phyloP scores from a whole-genome alignment of 2,888 invertebrate genomes.

The Linnaemya vulpina region DNA sequence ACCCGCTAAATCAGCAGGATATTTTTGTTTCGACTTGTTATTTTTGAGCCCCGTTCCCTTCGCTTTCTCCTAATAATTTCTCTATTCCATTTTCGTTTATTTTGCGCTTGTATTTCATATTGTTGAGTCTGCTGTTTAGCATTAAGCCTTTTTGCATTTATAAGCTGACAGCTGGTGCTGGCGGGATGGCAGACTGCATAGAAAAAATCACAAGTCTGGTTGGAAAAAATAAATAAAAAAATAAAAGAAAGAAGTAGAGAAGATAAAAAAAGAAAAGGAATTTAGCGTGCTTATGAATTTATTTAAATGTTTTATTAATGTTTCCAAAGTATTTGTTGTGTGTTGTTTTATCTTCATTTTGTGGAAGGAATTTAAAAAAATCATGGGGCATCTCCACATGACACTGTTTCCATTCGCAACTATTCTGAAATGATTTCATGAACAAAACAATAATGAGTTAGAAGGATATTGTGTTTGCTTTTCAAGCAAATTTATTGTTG shows the following conservation, averaged over 20 bases:
- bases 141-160: conserved; percentile 62
- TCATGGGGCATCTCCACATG: conserved; percentile 17
- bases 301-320: conserved; percentile 69
- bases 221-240: not conserved
- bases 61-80: not conserved
- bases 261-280: not conserved
- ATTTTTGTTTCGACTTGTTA: conserved; percentile 17
- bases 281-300: conserved; percentile 68
- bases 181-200: conserved; percentile 27
- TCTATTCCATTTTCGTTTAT: not conserved
- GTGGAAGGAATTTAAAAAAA: not conserved
- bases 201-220: conserved; percentile 13
- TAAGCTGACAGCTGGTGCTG: conserved; percentile 66
- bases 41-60: not conserved
- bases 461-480: no score
- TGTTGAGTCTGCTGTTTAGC: conserved; percentile 52
- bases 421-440: no score
- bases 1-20: conserved; percentile 50
- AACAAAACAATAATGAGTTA: no score
- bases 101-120: not conserved
- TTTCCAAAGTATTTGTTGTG: conserved; percentile 60
- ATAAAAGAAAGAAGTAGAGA: not conserved
- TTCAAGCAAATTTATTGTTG: no score
- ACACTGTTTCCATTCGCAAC: conserved; percentile 25
- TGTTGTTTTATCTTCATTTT: conserved; percentile 26